Base-by-base conservation (phyloP, 2,113 vertebrate species). In the Cyanoderma ruficeps region DNA sequence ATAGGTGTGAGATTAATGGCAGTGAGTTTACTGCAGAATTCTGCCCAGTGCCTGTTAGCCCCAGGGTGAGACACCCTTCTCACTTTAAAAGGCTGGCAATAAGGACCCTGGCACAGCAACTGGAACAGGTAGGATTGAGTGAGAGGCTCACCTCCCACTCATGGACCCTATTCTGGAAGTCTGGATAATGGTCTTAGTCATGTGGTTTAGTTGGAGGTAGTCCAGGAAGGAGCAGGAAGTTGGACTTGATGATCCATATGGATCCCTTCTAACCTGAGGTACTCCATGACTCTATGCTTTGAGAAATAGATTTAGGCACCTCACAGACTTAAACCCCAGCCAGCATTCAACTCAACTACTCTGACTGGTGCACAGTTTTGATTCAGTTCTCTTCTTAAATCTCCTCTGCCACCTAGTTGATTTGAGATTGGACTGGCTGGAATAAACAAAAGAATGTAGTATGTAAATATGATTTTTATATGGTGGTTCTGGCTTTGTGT, bases 81-180 rank as follows among this genome's bases (percentile, higher is more conserved):
- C 87, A 94, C 41, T 80, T 96, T 57, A 97, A 96, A 91, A 96
- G 92, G 65, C 59, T 96, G 49, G 83, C 75, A 81, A 42, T 95
- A 42, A 94, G 61, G 75, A 88, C 64, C 44, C 30, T 78, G 70
- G 25, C 27, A 71, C 84, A 64, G 31, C 49, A 1, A n/a, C 59
- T 53, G 24, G 21, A 90, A 78, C 46, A 87, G 93, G 93, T 96
- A 90, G 55, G 71, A 82, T 42, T 23, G 69, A 80, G 46, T 21
- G 21, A 56, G 53, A 61, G 49, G 27, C 28, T 90, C 52, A 39
- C 3, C 3, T 78, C 42, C 15, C 13, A 28, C 8, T n/a, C 39
- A 39, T 2, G 7, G 23, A 64, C 22, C 8, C 42, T 49, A 3
- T 37, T 21, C 55, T 63, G 35, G 35, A 61, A 70, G 27, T 63